Percentiles rank a stretch among this genome's conserved stretches.
Evolutionary conservation across 2,797 vertebrate genomes (phyloP).

Genomic region (Chanos chanos): DNA sequence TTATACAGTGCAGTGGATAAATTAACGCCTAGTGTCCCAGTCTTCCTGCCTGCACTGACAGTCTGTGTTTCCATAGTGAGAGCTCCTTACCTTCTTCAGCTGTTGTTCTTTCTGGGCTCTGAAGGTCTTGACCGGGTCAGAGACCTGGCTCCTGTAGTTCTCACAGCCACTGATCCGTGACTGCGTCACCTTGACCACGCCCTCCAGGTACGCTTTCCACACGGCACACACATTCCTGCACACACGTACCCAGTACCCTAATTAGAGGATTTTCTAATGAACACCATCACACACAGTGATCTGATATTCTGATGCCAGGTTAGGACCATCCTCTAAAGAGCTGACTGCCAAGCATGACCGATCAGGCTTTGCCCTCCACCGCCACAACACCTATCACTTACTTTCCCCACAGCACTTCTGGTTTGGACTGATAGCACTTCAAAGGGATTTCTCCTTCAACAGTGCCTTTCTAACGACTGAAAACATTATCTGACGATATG

Average conservation of each 20-base stretch:
- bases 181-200: conserved; percentile 88
- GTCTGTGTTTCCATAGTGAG: background rate
- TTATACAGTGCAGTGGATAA: conserved; percentile 15
- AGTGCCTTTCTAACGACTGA: too few species aligned
- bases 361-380: too few species aligned
- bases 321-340: too few species aligned
- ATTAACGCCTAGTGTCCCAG: background rate
- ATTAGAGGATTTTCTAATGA: background rate
- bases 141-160: conserved; percentile 88
- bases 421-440: too few species aligned
- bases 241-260: background rate
- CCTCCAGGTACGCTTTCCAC: conserved; percentile 90
- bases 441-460: too few species aligned
- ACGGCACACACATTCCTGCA: conserved; percentile 89
- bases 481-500: too few species aligned
- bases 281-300: conserved; percentile 2
- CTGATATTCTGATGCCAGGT: too few species aligned
- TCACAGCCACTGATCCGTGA: conserved; percentile 88
- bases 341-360: too few species aligned
- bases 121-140: conserved; percentile 85
- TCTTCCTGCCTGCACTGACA: background rate
- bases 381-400: too few species aligned
- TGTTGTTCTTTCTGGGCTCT: conserved; percentile 94
- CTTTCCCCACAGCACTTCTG: too few species aligned
- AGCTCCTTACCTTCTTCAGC: conserved; percentile 81